phyloP scores from a whole-genome alignment of 2,888 invertebrate species.

The Drosophila prolongata region DNA sequence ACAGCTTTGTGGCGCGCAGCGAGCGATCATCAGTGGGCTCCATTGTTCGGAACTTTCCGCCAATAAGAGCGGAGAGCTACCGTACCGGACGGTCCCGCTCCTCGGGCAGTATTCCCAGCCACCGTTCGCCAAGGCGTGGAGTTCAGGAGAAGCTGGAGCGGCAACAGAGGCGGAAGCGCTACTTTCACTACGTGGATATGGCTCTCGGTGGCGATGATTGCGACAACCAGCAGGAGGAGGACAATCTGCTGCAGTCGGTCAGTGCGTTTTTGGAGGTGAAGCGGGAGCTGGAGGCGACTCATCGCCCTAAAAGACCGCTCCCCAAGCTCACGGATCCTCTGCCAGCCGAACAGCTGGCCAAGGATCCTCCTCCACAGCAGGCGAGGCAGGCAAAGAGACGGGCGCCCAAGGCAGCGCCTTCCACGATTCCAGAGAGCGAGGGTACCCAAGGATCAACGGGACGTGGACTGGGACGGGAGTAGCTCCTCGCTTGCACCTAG shows the following conservation, averaged over 20 bases:
- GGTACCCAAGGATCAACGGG: conserved; percentile 49
- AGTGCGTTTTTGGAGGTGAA: conserved; percentile 83
- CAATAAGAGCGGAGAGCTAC: conserved; percentile 71
- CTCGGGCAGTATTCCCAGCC: conserved; percentile 46
- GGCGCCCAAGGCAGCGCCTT: conserved; percentile 65
- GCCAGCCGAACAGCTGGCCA: neutral
- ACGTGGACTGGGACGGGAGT: conserved; percentile 28
- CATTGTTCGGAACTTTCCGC: conserved; percentile 81
- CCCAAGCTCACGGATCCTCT: conserved; percentile 43
- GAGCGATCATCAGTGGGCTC: conserved; percentile 82
- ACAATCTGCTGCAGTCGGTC: conserved; percentile 82
- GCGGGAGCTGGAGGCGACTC: conserved; percentile 76
- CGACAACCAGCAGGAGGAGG: conserved; percentile 71
- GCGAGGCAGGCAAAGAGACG: conserved; percentile 51
- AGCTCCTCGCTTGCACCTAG: conserved; percentile 34
- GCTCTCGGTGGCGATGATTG: conserved; percentile 76
- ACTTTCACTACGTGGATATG: conserved; percentile 82
- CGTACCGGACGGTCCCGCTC: conserved; percentile 55
- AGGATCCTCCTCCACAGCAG: neutral
- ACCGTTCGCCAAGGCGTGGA: conserved; percentile 46
- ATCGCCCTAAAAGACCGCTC: conserved; percentile 43
- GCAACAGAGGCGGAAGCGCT: conserved; percentile 66
- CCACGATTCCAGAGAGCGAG: conserved; percentile 70
- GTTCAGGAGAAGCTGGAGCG: conserved; percentile 34
- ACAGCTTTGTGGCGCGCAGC: conserved; percentile 81